phyloP scores from a whole-genome alignment of 2,797 vertebrate species.

The Tolypeutes matacus region DNA sequence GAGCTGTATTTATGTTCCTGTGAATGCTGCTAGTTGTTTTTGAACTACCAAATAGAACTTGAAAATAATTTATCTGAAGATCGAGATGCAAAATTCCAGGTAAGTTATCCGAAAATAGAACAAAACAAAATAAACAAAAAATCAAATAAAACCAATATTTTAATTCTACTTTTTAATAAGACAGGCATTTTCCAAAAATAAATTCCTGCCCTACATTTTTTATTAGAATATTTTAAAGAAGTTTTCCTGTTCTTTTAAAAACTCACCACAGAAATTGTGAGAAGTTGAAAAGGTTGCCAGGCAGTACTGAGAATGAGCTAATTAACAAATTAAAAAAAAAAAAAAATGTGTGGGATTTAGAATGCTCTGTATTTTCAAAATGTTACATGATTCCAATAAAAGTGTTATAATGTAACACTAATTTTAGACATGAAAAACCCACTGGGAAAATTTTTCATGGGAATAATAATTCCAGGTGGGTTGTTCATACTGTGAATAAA shows the following conservation, averaged over 20 bases:
- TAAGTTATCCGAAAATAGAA: constrained; percentile 2
- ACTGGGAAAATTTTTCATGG: not conserved
- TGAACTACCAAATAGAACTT: not conserved
- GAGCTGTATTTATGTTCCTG: not conserved
- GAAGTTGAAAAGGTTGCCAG: not conserved
- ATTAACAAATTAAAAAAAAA: constrained; percentile 7
- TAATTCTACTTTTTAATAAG: not conserved
- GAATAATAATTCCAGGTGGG: not conserved
- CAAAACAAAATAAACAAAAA: not conserved
- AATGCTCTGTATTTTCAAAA: constrained; percentile 28
- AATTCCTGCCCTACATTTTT: not conserved
- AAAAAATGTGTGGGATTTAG: not conserved
- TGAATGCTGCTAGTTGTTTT: not conserved
- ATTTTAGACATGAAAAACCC: not conserved
- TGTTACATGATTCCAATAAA: not conserved
- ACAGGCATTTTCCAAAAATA: not conserved
- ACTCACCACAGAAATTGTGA: not conserved
- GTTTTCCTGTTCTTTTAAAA: not conserved
- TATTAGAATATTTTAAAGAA: not conserved
- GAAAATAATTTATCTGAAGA: not conserved
- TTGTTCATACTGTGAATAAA: not conserved
- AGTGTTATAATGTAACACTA: not conserved
- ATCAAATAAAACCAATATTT: not conserved
- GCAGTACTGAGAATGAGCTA: not conserved
- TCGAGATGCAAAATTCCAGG: not conserved